Evolutionary conservation across 2,113 vertebrate genomes (phyloP), one percentile per base, ranked within the genome.

Genomic region (Seriola rivoliana): DNA sequence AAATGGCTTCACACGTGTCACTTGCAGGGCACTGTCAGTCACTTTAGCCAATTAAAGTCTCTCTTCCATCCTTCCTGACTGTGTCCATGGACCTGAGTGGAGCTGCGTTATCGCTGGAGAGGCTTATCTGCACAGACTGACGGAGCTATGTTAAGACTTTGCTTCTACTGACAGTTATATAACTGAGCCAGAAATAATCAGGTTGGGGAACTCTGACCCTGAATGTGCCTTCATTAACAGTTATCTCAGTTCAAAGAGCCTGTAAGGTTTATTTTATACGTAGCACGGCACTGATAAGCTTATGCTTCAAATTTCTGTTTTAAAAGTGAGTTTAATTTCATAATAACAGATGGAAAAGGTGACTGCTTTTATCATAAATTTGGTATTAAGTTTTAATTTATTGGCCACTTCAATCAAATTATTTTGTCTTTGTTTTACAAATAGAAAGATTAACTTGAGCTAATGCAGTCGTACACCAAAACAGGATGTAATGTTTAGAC

Each of bases 111-210:
- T 86, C 74, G 4, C 79, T 65, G 40, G 74, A 65, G 73, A 78
- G 77, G 80, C 81, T 91, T 88, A 89, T 91, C 89, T 88, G 80
- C 72, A 52, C 55, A 50, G 82, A 52, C 83, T 36, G 64, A 70
- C 65, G 4, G 71, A 83, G 80, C 80, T 85, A 29, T 80, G 83
- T 82, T 73, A 75, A 83, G 85, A 72, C 58, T 65, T 81, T 81
- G 81, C 71, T 16, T 34, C 84, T 68, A 21, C 75, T 64, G 62
- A 25, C 34, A 3, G 66, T 93, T 93, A 89, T 72, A 79, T 92
- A 91, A 93, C 69, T 48, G 1, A 38, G 78, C 25, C 74, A 78
- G 74, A 77, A 88, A 87, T 91, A 88, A 89, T 86, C 83, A 57
- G 64, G 87, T 75, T 5, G 16, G 23, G 52, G 44, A 90, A 84